Conservation (phyloP, 2,888 invertebrate species). For the Drosophila limbata region DNA sequence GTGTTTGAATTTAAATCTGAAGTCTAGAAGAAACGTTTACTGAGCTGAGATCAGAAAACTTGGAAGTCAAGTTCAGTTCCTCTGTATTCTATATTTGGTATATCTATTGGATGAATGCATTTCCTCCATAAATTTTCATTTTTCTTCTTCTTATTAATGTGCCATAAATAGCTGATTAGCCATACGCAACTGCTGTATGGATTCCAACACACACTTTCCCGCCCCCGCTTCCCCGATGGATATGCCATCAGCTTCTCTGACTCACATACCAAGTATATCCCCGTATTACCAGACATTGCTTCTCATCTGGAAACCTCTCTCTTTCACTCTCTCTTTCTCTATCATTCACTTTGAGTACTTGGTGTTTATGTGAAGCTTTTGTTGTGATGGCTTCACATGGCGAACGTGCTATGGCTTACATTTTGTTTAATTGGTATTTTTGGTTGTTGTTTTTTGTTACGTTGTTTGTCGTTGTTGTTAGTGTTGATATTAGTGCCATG, state of each 20-base stretch:
- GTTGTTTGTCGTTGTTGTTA: conserved; percentile 22
- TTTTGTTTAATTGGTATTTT: conserved; percentile 61
- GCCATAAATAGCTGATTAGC: conserved; percentile 57
- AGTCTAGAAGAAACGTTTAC: neutral
- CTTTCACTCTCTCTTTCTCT: conserved; percentile 3
- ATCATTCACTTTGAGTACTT: conserved; percentile 1
- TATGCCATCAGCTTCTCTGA: conserved; percentile 15
- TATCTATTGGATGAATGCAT: neutral
- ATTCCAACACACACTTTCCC: conserved; percentile 1
- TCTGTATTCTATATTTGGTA: conserved; percentile 1
- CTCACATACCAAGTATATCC: conserved; percentile 30
- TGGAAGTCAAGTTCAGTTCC: neutral
- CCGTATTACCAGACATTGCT: conserved; percentile 14
- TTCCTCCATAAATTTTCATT: conserved; percentile 3
- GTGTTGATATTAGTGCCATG: conserved; percentile 26
- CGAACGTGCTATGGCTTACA: conserved; percentile 61
- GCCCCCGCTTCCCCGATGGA: neutral
- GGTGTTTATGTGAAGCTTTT: conserved; percentile 40
- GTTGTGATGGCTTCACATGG: conserved; percentile 43
- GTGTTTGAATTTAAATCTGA: neutral
- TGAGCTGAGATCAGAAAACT: neutral
- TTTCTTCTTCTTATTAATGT: conserved; percentile 24
- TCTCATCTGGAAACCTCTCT: neutral
- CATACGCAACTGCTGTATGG: conserved; percentile 16
- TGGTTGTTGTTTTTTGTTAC: conserved; percentile 9